These are phyloP conservation scores for Microplitis deprimator DNA, from an alignment of 2,888 invertebrate species.

Conservation along the genomic window DNA sequence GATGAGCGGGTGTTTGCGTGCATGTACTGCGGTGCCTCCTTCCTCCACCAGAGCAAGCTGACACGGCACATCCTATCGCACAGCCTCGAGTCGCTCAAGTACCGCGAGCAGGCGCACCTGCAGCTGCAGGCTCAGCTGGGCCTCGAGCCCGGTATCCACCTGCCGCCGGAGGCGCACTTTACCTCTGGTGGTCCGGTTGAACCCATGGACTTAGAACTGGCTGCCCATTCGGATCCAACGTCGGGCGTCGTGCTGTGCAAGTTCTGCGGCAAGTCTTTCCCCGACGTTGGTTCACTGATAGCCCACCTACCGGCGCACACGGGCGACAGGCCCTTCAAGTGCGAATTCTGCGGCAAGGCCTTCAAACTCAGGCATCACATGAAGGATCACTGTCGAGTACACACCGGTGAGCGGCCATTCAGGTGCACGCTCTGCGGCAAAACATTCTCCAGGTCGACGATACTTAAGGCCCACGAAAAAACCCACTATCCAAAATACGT, in stretches of 20 bases:
- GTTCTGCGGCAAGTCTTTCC: constrained; percentile 93
- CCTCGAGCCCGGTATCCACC: constrained; percentile 68
- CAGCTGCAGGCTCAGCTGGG: constrained; percentile 72
- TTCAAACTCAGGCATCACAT: constrained; percentile 93
- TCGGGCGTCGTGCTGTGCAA: constrained; percentile 88
- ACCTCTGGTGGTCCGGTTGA: constrained; percentile 69
- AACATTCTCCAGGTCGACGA: constrained; percentile 91
- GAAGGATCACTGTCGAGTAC: constrained; percentile 95
- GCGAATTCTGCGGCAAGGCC: constrained; percentile 94
- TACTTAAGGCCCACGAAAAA: constrained; percentile 93
- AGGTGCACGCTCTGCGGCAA: constrained; percentile 91
- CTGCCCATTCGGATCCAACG: constrained; percentile 78
- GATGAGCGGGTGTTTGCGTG: constrained; percentile 82
- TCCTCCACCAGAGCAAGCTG: constrained; percentile 92
- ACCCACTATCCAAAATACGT: constrained; percentile 94
- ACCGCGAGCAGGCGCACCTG: constrained; percentile 80
- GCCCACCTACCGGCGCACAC: constrained; percentile 91
- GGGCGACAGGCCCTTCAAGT: constrained; percentile 92
- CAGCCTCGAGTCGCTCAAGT: constrained; percentile 90
- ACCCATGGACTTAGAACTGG: constrained; percentile 77
- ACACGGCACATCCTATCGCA: constrained; percentile 91
- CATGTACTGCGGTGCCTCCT: constrained; percentile 91
- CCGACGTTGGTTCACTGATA: constrained; percentile 90
- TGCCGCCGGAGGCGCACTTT: constrained; percentile 69
- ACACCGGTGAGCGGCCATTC: constrained; percentile 92